phyloP scores from a whole-genome alignment of 2,888 invertebrate genomes.

The Cosmopolites sordidus region DNA sequence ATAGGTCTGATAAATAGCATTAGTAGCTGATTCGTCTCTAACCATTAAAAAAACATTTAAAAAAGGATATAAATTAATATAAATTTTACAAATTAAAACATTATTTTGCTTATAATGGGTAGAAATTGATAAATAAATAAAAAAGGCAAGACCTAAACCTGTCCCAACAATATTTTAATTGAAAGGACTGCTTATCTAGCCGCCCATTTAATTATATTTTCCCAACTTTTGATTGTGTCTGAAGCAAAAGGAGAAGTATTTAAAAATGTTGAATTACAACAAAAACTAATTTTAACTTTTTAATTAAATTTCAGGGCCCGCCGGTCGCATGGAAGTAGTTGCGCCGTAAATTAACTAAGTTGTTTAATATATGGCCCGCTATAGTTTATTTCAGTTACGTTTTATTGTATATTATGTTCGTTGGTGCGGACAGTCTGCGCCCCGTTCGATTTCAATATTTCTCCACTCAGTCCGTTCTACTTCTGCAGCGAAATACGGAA shows the following conservation, averaged over 20 bases:
- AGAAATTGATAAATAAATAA: no score
- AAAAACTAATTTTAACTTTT: slow-evolving; percentile 51
- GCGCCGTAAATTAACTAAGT: slow-evolving; percentile 45
- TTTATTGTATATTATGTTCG: slow-evolving; percentile 7
- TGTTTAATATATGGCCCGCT: slow-evolving; percentile 38
- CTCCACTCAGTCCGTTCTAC: background rate
- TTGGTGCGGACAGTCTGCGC: background rate
- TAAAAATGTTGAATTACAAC: slow-evolving; percentile 49
- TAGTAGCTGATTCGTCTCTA: no score
- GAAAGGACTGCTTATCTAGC: slow-evolving; percentile 31
- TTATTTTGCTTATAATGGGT: no score
- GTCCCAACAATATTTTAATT: background rate
- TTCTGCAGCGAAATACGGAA: background rate
- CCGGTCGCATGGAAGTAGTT: slow-evolving; percentile 37
- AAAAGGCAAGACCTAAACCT: no score
- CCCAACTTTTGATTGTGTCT: slow-evolving; percentile 41
- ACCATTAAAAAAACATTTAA: no score
- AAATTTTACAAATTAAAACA: no score
- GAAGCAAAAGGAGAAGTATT: slow-evolving; percentile 40
- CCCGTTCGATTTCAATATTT: slow-evolving; percentile 1
- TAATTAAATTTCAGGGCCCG: slow-evolving; percentile 47
- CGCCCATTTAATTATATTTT: slow-evolving; percentile 38
- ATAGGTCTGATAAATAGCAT: no score
- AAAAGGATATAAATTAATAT: no score
- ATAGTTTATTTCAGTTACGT: slow-evolving; percentile 32